Percentiles rank a stretch among this genome's conserved stretches.
These are phyloP conservation scores for Phyllotreta striolata DNA, from an alignment of 2,888 invertebrate species.

Conservation along the genomic window DNA sequence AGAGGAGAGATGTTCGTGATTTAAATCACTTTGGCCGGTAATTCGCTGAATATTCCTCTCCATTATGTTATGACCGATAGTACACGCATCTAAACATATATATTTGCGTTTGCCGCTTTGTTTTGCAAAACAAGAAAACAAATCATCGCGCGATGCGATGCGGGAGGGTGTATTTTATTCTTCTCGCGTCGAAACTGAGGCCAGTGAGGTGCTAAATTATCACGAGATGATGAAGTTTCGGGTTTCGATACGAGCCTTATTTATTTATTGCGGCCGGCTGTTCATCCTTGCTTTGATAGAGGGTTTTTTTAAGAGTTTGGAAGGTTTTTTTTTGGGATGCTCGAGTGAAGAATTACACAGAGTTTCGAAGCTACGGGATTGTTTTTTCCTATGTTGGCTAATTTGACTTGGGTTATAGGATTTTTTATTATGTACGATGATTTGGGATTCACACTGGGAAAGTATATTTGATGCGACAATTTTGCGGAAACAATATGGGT, in stretches of 20 bases:
- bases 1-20: slow-evolving; percentile 41
- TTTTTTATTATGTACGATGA: too few relatives aligned
- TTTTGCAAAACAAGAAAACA: slow-evolving; percentile 31
- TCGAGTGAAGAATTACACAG: too few relatives aligned
- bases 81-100: slow-evolving; percentile 37
- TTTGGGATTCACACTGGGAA: too few relatives aligned
- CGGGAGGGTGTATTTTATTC: slow-evolving; percentile 16
- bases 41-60: slow-evolving; percentile 33
- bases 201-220: neutral
- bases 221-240: slow-evolving; percentile 4
- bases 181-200: slow-evolving; percentile 14
- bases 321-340: too few relatives aligned
- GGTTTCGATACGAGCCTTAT: neutral
- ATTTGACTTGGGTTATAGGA: too few relatives aligned
- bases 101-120: slow-evolving; percentile 38
- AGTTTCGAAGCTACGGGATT: too few relatives aligned
- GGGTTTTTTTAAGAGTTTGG: too few relatives aligned
- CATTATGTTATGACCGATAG: slow-evolving; percentile 36
- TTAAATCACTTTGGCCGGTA: slow-evolving; percentile 41
- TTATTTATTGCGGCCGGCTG: too few relatives aligned
- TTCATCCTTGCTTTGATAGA: too few relatives aligned
- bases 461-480: too few relatives aligned
- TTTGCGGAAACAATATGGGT: too few relatives aligned
- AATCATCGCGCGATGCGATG: slow-evolving; percentile 25
- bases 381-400: too few relatives aligned